Evolutionary conservation across 2,888 invertebrate species (phyloP), one percentile per base, ranked within the genome.

Genomic region (Ashinkailepas kermadecensis): DNA sequence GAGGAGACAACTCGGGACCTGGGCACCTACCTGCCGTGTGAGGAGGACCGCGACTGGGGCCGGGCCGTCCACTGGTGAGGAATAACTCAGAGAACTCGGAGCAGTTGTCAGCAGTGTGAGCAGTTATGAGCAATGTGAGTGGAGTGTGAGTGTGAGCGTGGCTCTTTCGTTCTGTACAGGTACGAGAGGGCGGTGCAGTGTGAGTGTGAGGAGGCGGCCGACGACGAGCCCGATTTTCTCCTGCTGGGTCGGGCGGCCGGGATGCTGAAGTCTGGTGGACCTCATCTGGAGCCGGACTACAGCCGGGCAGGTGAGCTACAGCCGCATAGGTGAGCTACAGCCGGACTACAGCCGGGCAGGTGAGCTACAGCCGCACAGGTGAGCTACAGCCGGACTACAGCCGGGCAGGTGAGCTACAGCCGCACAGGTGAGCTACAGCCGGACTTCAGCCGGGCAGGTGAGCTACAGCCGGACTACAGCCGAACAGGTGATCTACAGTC

Each of bases 1-100:
- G 12, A 82, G 80, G 80, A 81, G 70, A 70, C 81, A 81, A 54
- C 6, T 25, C 18, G n/a, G 13, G 6, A 90, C 84, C 87, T 87
- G 62, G 90, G 89, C 2, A 23, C 18, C 10, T 12, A 13, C n/a
- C 8, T 6, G n/a, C n/a, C n/a, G n/a, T n/a, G n/a, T n/a, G n/a
- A n/a, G n/a, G n/a, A n/a, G n/a, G n/a, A 13, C 12, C 6, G 62
- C 12, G 62, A 62, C 62, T 62, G 62, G 62, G 18, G 15, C 62
- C 10, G 62, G 62, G 62, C 62, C 15, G 62, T 62, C 11, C 62
- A 62, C 62, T 62, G 62, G 62, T 62, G 62, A 62, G 62, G 12
- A 6, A n/a, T n/a, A n/a, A n/a, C n/a, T n/a, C n/a, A n/a, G n/a
- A n/a, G n/a, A n/a, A n/a, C n/a, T n/a, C n/a, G n/a, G n/a, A n/a